Conservation (phyloP, 1,140 invertebrate genomes). For the Apis laboriosa region DNA sequence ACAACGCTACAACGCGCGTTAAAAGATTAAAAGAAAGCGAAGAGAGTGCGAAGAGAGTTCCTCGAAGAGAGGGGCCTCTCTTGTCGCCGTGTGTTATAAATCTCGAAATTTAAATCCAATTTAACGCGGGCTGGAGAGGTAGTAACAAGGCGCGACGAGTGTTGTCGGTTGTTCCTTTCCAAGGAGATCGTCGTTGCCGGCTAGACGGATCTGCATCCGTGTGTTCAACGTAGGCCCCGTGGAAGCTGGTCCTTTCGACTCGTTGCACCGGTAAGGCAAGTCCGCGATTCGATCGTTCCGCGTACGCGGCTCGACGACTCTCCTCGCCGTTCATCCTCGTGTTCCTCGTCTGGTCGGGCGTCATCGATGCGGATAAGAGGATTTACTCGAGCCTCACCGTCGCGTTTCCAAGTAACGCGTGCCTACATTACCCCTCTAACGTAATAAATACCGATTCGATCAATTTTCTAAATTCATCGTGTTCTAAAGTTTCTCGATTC, state of each 20-base stretch:
- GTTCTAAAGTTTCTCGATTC: too few species aligned
- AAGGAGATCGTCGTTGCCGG: slow-evolving; percentile 30
- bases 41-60: slow-evolving; percentile 22
- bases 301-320: slow-evolving; percentile 55
- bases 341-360: slow-evolving; percentile 27
- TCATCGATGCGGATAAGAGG: slow-evolving; percentile 49
- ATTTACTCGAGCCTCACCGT: slow-evolving; percentile 32
- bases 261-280: slow-evolving; percentile 69
- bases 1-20: too few species aligned
- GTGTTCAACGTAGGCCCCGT: slow-evolving; percentile 50
- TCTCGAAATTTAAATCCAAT: slow-evolving; percentile 56
- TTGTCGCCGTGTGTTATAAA: slow-evolving; percentile 34
- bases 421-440: not conserved
- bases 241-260: slow-evolving; percentile 68
- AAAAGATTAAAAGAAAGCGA: slow-evolving; percentile 25
- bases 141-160: slow-evolving; percentile 36
- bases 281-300: slow-evolving; percentile 60
- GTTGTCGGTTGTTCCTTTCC: slow-evolving; percentile 38
- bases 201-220: slow-evolving; percentile 51
- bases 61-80: not conserved
- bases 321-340: slow-evolving; percentile 37
- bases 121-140: slow-evolving; percentile 27
- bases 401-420: slow-evolving; percentile 28
- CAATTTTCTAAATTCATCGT: not conserved
- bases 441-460: not conserved